phyloP scores from a whole-genome alignment of 1,140 invertebrate species.

The Bombus sylvicola region DNA sequence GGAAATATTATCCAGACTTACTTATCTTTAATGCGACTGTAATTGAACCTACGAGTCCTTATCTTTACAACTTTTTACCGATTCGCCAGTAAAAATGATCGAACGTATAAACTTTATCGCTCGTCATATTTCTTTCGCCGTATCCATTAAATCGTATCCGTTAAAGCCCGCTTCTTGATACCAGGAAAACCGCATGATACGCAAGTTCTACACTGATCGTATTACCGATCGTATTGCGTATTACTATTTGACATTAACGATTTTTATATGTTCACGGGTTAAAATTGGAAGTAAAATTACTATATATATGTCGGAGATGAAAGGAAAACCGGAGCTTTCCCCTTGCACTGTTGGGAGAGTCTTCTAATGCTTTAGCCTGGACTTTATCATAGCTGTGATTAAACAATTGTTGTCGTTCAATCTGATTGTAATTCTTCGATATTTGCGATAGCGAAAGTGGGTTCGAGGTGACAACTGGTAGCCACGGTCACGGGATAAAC shows the following conservation, averaged over 20 bases:
- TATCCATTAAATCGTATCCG: background rate
- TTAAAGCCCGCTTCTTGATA: background rate
- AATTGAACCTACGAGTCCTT: background rate
- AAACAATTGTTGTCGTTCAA: no score
- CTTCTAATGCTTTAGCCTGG: no score
- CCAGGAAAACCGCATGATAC: background rate
- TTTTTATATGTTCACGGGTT: background rate
- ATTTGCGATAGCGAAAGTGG: no score
- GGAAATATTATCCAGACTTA: no score
- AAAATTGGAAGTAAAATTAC: no score
- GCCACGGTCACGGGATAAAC: no score
- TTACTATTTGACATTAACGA: background rate
- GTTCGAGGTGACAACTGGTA: no score
- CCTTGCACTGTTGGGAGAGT: no score
- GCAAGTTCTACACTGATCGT: background rate
- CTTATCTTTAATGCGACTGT: background rate
- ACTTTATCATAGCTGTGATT: no score
- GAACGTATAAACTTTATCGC: slow-evolving; percentile 2
- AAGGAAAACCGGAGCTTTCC: no score
- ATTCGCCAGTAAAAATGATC: background rate
- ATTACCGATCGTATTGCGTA: background rate
- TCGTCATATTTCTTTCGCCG: background rate
- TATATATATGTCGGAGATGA: no score
- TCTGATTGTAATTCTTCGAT: no score
- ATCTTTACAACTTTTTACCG: background rate